A percentile compares a stretch with the other conserved stretches of the same genome.
These are phyloP conservation scores for Hyperoplus immaculatus DNA, from an alignment of 2,797 vertebrate species.

Conservation along the genomic window DNA sequence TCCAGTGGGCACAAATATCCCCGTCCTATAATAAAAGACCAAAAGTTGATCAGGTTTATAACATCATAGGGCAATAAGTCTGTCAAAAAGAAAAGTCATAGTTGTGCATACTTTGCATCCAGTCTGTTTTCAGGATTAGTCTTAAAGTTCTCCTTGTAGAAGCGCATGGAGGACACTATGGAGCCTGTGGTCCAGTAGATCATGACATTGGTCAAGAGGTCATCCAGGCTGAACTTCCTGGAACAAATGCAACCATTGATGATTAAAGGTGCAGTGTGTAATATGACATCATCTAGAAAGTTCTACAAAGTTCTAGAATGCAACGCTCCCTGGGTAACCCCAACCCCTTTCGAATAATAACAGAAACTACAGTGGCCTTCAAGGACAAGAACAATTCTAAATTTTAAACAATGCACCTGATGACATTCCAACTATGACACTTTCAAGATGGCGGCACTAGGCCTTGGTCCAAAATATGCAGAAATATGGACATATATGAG, in stretches of 20 bases:
- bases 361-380: too few species aligned
- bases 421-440: too few species aligned
- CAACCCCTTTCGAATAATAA: too few species aligned
- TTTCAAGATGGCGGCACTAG: too few species aligned
- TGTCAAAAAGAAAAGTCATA: background rate
- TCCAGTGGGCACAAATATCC: conserved; percentile 86
- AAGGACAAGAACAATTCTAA: too few species aligned
- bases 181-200: conserved; percentile 93
- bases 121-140: conserved; percentile 37
- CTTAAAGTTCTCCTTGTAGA: conserved; percentile 91
- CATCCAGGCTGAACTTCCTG: conserved; percentile 91
- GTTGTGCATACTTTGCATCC: conserved; percentile 76
- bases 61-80: background rate
- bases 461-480: too few species aligned
- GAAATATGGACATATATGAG: too few species aligned
- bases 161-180: conserved; percentile 92
- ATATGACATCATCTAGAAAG: too few species aligned
- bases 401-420: too few species aligned
- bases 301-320: too few species aligned
- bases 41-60: background rate
- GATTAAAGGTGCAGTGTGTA: too few species aligned
- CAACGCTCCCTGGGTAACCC: too few species aligned
- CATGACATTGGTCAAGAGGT: conserved; percentile 92
- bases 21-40: conserved; percentile 69
- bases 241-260: conserved; percentile 15